phyloP scores from a whole-genome alignment of 2,888 invertebrate genomes.

The Synergus umbraculus region DNA sequence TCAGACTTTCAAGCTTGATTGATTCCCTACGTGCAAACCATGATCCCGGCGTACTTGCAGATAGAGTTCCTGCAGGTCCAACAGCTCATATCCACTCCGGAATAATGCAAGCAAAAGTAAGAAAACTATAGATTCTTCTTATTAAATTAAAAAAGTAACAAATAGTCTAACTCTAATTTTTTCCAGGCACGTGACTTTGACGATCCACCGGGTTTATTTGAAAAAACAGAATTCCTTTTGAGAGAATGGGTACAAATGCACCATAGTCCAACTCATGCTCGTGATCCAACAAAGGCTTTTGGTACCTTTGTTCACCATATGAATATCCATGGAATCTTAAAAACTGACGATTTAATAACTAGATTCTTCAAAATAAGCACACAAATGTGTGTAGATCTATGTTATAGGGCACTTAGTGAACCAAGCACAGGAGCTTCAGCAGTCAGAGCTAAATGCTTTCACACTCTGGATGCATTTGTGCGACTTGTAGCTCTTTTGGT shows the following conservation, averaged over 20 bases:
- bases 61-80: conserved; percentile 88
- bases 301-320: conserved; percentile 96
- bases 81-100: conserved; percentile 96
- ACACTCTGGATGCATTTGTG: conserved; percentile 96
- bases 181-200: conserved; percentile 89
- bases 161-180: conserved; percentile 40
- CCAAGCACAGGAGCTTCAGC: conserved; percentile 83
- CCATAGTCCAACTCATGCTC: conserved; percentile 87
- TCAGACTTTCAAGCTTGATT: conserved; percentile 85
- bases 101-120: conserved; percentile 89
- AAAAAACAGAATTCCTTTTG: conserved; percentile 95
- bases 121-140: conserved; percentile 62
- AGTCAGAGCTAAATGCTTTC: conserved; percentile 94
- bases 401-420: conserved; percentile 90
- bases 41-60: conserved; percentile 86
- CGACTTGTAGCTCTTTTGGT: conserved; percentile 96
- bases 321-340: conserved; percentile 96
- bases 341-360: conserved; percentile 98
- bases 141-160: background rate
- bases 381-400: conserved; percentile 96
- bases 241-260: conserved; percentile 97
- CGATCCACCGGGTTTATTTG: conserved; percentile 95
- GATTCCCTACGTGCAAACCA: conserved; percentile 88
- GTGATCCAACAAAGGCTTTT: conserved; percentile 94
- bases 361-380: conserved; percentile 98